These are phyloP conservation scores for Orientallactaga sibirica DNA, from an alignment of 2,797 vertebrate species.

Conservation along the genomic window DNA sequence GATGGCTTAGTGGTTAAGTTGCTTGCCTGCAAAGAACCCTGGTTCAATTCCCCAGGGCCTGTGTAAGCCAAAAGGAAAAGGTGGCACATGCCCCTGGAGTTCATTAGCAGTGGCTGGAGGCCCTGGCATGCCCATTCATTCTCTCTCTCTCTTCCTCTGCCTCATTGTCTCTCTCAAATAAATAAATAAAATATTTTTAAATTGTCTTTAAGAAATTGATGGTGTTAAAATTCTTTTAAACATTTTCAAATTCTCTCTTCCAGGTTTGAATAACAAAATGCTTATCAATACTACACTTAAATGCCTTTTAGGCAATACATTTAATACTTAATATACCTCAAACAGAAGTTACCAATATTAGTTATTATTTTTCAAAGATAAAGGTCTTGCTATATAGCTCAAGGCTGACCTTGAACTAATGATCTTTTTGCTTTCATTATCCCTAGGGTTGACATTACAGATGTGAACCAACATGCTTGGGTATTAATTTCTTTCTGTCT, in stretches of 20 bases:
- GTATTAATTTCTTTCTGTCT: neutral
- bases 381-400: neutral
- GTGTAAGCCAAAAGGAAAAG: no score
- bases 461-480: neutral
- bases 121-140: no score
- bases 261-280: neutral
- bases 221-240: neutral
- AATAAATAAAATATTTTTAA: neutral
- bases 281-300: neutral
- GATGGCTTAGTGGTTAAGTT: no score
- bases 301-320: neutral
- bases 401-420: neutral
- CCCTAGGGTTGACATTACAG: neutral
- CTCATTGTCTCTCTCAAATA: no score
- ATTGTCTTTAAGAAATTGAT: neutral
- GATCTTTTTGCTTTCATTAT: neutral
- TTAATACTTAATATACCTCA: neutral
- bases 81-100: no score
- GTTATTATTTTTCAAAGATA: neutral
- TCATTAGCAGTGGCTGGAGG: no score
- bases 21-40: no score
- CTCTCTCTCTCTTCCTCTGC: no score
- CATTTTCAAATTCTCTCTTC: neutral
- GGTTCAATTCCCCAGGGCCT: no score
- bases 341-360: conserved; percentile 10